Conservation (phyloP, 1,140 invertebrate genomes). For the Diachasma alloeum region DNA sequence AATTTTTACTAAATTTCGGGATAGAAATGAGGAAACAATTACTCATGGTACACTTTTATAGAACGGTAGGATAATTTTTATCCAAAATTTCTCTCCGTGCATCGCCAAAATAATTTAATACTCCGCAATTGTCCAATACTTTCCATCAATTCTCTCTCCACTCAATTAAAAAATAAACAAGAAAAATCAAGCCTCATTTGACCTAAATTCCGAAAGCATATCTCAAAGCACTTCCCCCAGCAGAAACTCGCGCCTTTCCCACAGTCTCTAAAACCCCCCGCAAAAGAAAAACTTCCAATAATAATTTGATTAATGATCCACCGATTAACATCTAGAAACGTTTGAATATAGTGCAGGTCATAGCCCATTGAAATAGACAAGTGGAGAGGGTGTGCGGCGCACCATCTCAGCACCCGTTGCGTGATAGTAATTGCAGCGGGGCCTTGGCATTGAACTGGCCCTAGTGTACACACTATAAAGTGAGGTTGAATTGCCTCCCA, state of each 20-base stretch:
- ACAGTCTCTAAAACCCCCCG: neutral
- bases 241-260: neutral
- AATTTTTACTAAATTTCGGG: no score
- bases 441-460: conserved; percentile 47
- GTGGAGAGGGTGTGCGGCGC: neutral
- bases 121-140: no score
- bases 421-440: conserved; percentile 44
- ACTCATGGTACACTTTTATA: no score
- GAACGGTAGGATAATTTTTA: no score
- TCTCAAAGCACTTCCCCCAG: neutral
- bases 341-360: conserved; percentile 10
- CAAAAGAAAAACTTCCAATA: neutral
- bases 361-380: neutral
- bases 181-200: neutral
- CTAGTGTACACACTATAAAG: neutral
- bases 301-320: neutral
- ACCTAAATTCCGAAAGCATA: neutral
- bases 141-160: no score
- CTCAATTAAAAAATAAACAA: neutral
- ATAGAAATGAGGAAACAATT: no score
- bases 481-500: conserved; percentile 5
- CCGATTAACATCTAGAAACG: conserved; percentile 10
- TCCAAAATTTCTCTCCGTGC: no score
- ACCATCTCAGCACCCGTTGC: conserved; percentile 22
- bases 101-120: no score